Conservation (phyloP, 2,797 vertebrate species). For the Sebastes iracundus region DNA sequence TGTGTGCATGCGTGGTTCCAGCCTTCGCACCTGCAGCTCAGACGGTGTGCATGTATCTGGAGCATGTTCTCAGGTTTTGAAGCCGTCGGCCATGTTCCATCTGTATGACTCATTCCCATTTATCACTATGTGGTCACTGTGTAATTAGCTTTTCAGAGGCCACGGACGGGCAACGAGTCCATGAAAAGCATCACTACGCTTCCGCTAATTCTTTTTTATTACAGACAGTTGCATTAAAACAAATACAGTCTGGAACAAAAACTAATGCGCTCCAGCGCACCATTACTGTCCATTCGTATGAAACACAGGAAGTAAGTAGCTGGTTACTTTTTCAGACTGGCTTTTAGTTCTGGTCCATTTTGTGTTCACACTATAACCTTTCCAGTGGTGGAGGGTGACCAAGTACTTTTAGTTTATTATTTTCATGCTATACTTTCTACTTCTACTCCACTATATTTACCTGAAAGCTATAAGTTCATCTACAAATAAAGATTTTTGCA, state of each 20-base stretch:
- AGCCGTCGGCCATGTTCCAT: not conserved
- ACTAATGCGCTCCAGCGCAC: not conserved
- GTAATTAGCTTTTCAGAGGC: constrained; percentile 21
- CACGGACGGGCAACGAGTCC: not conserved
- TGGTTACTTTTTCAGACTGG: not conserved
- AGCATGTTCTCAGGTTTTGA: not conserved
- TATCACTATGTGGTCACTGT: constrained; percentile 2
- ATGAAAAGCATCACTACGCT: not conserved
- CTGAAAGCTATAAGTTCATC: not conserved
- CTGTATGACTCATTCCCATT: constrained; percentile 32
- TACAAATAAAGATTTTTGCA: not conserved
- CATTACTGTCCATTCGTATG: not conserved
- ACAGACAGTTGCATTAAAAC: not conserved
- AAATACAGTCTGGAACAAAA: not conserved
- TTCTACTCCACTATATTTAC: not conserved
- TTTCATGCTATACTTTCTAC: not conserved
- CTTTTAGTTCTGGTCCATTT: not conserved
- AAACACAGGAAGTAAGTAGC: not conserved
- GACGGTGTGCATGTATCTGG: not conserved
- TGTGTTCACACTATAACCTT: not conserved
- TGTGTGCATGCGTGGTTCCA: not conserved
- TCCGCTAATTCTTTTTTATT: not conserved
- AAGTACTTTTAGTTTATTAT: not conserved
- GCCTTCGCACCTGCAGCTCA: not conserved
- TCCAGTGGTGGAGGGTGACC: too few species aligned